Base-by-base conservation (phyloP, 2,888 invertebrate species). In the Creontiades dilutus region DNA sequence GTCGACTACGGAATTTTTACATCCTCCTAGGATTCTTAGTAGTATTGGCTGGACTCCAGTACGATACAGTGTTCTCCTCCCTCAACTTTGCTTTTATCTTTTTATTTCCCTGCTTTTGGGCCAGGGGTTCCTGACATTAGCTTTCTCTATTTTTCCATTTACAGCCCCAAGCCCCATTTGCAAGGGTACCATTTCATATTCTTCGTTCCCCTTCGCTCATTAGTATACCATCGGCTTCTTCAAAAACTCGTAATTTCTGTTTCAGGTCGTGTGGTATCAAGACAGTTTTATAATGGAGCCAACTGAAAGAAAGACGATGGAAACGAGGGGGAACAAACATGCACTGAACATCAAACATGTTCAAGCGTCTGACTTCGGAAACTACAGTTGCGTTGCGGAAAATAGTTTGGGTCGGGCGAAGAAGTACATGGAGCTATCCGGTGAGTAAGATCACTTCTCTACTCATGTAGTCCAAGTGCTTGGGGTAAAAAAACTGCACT, bases 371-470 rank as follows among this genome's bases (percentile, higher is more conserved):
- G 96, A 96, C 93, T 96, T 96, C 92, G 96, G 96, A 48, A 96
- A 96, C 93, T 96, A 96, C 93, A 95, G 96, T 92, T 96, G 96
- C 93, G 95, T 95, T 46, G 96, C 96, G 0, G 96, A 96, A 93
- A 96, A 96, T 94, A 95, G 95, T 91, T 93, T 96, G 90, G 96
- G 96, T 12, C 94, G 95, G 16, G 95, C 95, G 28, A 95, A 96
- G 55, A 95, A 95, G 92, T 95, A 95, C 93, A 96, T 96, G 94
- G 95, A 96, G 93, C 94, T 96, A 91, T 96, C 96, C 7, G 92
- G 92, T 92, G 84, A 88, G 37, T 37, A 7, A 37, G 37, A 37
- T 37, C 2, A 37, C 37, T 2, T 37, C 2, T 57, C n/a, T n/a
- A n/a, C n/a, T n/a, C n/a, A n/a, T n/a, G n/a, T n/a, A n/a, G n/a